Evolutionary conservation across 23 tunicate species (phyloP), one percentile per base, ranked within the genome.

Genomic region (Diplosoma virens): DNA sequence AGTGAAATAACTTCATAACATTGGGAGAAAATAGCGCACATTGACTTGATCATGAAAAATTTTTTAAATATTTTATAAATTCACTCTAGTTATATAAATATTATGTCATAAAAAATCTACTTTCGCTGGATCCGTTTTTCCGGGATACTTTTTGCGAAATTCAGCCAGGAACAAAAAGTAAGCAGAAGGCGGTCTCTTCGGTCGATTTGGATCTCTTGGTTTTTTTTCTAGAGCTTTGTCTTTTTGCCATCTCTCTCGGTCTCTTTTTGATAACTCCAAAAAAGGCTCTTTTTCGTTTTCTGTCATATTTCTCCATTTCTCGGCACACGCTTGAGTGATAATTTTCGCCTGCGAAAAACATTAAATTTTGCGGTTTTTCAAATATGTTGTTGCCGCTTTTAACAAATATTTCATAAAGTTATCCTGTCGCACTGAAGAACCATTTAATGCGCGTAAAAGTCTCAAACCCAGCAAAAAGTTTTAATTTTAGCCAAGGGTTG

Each of bases 261-360:
- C 99, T 79, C 90, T 53, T 37, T 90, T 54, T 21, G 99, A 94
- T 0, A 94, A 68, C 58, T 87, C 99, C 20, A 87, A 75, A 69
- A 87, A 94, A 25, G 99, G 99, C 67, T 84, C 90, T 67, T 94
- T 94, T 77, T 87, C 99, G 17, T 94, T 91, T 9, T 94, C 99
- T 18, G 36, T 75, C 99, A 94, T 94, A 67, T 84, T 86, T 46
- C 99, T 70, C 99, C 99, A 94, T 47, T 94, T 94, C 37, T 88
- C 99, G 41, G 99, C 99, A 75, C 99, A 94, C 1, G 94, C 99
- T 84, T 94, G 99, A 22, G 94, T 94, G 18, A 94, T 94, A 14
- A 87, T 88, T 37, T 94, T 94, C 2, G 99, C 98, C 95, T 94
- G 81, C 9, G 46, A 61, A 32, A 18, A n/a, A n/a, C n/a, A n/a